phyloP scores from a whole-genome alignment of 2,113 vertebrate species.

The Chiloscyllium plagiosum region DNA sequence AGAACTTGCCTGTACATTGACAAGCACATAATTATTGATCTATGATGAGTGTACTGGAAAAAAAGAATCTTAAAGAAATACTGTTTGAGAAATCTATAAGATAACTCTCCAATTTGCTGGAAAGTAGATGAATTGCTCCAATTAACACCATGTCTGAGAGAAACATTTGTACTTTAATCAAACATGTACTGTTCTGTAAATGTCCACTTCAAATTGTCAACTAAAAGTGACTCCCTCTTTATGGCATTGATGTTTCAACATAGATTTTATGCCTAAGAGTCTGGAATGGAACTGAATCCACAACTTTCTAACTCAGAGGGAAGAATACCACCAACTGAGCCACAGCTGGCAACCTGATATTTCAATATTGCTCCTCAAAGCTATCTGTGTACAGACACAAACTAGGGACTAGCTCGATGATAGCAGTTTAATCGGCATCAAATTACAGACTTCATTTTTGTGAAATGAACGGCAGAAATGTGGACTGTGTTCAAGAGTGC shows the following conservation, averaged over 20 bases:
- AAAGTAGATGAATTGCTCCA: neutral
- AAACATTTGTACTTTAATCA: neutral
- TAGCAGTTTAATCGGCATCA: neutral
- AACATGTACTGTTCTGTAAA: neutral
- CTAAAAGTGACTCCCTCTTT: neutral
- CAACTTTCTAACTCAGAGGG: neutral
- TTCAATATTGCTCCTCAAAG: neutral
- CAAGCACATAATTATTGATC: neutral
- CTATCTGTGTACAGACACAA: neutral
- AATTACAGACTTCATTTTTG: neutral
- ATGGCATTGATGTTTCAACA: neutral
- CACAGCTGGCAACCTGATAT: neutral
- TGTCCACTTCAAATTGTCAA: neutral
- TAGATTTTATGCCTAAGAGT: neutral
- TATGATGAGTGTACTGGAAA: neutral
- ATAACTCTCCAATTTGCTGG: neutral
- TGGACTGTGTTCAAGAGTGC: neutral
- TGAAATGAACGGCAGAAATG: neutral
- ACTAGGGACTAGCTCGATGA: neutral
- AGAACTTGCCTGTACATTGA: neutral
- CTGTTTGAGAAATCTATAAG: neutral
- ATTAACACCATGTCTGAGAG: neutral
- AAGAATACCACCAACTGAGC: neutral
- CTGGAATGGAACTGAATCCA: neutral
- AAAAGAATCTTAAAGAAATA: neutral